A percentile compares a stretch with the other conserved stretches of the same genome.
Conservation (phyloP, 64 coral and sea anemone genomes). For the Montipora sp. region DNA sequence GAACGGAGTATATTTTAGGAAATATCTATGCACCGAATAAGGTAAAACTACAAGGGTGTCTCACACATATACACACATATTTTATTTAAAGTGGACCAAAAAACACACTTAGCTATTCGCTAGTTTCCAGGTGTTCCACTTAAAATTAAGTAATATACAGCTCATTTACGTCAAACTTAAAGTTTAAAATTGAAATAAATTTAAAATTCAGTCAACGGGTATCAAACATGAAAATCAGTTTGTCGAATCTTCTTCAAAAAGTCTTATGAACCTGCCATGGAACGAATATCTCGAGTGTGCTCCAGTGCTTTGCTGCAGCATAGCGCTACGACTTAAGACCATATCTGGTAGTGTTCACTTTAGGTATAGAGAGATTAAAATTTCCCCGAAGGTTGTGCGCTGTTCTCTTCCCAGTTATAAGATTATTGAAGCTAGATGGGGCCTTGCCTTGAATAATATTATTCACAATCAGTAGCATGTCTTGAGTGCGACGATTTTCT, state of each 20-base stretch:
- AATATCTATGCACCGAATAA: no score
- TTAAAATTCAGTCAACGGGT: no score
- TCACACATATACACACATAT: no score
- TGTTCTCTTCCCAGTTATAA: background rate
- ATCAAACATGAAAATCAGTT: no score
- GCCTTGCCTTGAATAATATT: background rate
- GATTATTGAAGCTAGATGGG: background rate
- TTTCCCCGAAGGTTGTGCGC: background rate
- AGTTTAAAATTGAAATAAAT: no score
- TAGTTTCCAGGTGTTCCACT: no score
- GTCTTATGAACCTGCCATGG: background rate
- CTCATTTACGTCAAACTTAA: no score
- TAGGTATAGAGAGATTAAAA: background rate
- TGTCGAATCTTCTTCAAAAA: background rate
- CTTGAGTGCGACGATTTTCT: slow-evolving; percentile 8
- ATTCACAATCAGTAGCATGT: slow-evolving; percentile 14
- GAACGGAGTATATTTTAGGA: no score
- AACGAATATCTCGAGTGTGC: background rate
- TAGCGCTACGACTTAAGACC: background rate
- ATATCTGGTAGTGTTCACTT: background rate
- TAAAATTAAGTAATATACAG: no score
- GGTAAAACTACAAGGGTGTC: no score
- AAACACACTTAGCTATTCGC: no score
- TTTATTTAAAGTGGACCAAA: no score
- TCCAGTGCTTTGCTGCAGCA: background rate